A percentile compares a stretch with the other conserved stretches of the same genome.
These are phyloP conservation scores for Passerina amoena DNA, from an alignment of 2,113 vertebrate species.

Conservation along the genomic window DNA sequence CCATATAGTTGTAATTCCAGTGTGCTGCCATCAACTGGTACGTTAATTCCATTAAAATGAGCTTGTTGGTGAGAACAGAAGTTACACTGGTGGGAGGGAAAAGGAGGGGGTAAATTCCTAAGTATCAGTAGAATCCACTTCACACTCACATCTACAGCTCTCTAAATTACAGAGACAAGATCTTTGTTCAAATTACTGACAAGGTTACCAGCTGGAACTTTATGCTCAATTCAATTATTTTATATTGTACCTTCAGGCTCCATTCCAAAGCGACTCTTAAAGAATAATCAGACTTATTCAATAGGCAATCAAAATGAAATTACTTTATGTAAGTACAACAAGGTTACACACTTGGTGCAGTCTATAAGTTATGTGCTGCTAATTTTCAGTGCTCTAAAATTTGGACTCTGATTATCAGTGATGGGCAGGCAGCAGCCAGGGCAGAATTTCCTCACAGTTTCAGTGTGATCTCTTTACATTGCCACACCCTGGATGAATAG, in stretches of 20 bases:
- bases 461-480: background rate
- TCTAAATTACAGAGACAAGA: slow-evolving; percentile 63
- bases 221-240: slow-evolving; percentile 75
- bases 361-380: slow-evolving; percentile 38
- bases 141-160: slow-evolving; percentile 37
- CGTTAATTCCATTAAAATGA: slow-evolving; percentile 39
- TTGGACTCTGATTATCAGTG: background rate
- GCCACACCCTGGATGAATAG: background rate
- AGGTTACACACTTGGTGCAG: slow-evolving; percentile 69
- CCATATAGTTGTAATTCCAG: slow-evolving; percentile 25
- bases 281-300: slow-evolving; percentile 78
- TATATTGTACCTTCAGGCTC: slow-evolving; percentile 79
- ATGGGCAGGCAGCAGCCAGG: background rate
- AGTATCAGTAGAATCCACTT: slow-evolving; percentile 36
- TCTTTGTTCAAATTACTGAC: slow-evolving; percentile 69
- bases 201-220: slow-evolving; percentile 77
- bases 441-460: background rate
- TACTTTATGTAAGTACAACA: slow-evolving; percentile 71
- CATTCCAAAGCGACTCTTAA: slow-evolving; percentile 76
- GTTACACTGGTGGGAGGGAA: background rate
- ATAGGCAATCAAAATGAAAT: slow-evolving; percentile 77
- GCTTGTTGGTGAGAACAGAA: slow-evolving; percentile 37
- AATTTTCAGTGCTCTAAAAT: background rate
- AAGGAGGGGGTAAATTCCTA: background rate
- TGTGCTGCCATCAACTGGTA: slow-evolving; percentile 13